These are phyloP conservation scores for Amphiura filiformis DNA, from an alignment of 35 echinoderm and acorn worm species.

Conservation along the genomic window DNA sequence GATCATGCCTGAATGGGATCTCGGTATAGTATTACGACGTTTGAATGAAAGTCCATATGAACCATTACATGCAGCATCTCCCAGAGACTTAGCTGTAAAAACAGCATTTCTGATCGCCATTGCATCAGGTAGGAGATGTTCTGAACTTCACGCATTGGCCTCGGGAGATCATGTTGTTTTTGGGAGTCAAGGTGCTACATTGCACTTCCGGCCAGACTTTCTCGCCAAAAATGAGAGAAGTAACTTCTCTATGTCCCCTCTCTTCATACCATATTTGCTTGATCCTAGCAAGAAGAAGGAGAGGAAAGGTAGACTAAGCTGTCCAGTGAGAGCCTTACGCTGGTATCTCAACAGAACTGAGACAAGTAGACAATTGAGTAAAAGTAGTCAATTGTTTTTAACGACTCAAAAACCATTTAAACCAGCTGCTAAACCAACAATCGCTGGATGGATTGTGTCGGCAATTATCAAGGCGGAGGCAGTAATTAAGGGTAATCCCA, in stretches of 20 bases:
- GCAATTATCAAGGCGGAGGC: not conserved
- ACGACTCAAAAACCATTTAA: constrained; percentile 17
- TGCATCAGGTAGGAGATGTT: not conserved
- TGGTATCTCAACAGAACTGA: constrained; percentile 44
- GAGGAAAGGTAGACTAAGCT: constrained; percentile 39
- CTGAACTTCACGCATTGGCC: constrained; percentile 26
- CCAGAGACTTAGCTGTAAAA: constrained; percentile 37
- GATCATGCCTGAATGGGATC: constrained; percentile 37
- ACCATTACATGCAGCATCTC: constrained; percentile 14
- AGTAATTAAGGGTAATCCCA: not conserved
- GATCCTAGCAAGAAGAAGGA: not conserved
- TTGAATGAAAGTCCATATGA: constrained; percentile 23
- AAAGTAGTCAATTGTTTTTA: constrained; percentile 22
- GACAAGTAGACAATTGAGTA: not conserved
- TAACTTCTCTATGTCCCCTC: not conserved
- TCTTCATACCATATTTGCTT: constrained; percentile 38
- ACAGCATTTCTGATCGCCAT: constrained; percentile 32
- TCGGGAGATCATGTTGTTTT: constrained; percentile 24
- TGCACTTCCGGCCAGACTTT: constrained; percentile 11
- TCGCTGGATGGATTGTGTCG: constrained; percentile 23
- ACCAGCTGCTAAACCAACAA: constrained; percentile 19
- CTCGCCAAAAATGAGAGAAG: constrained; percentile 43
- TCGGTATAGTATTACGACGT: constrained; percentile 13
- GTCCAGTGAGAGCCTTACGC: constrained; percentile 41
- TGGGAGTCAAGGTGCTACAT: constrained; percentile 3